Base-by-base conservation (phyloP, 2,113 vertebrate genomes). In the Polyodon spathula region DNA sequence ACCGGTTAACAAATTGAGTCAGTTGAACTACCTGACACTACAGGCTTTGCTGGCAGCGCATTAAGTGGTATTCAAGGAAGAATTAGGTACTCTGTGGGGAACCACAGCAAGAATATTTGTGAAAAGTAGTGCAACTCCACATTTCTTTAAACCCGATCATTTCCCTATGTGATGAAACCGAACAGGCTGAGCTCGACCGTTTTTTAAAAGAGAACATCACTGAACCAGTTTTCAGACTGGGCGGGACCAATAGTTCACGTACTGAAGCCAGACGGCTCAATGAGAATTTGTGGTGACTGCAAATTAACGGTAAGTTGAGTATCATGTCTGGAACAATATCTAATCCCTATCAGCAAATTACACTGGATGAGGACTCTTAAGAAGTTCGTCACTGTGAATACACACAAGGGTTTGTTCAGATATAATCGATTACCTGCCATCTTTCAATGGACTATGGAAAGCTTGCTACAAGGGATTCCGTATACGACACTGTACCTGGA, bases 241-340 rank as follows among this genome's bases (percentile, higher is more conserved):
- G 27, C 27, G 27, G 27, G 2, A 64, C 62, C 55, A 4, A 54
- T 65, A 14, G 66, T 66, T 2, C 63, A 17, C 4, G 37, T 65
- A 2, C 8, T 59, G 1, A 68, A 65, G 48, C 63, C 40, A 11
- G 54, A 71, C 40, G 27, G 9, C 5, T 38, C 56, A 6, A 43
- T 42, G 38, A 9, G 56, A 11, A 59, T 66, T 14, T 70, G 60
- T 14, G 46, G 58, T 44, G 59, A 71, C 12, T 68, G 66, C 43
- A 68, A 71, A 58, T 53, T 68, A 8, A 72, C 62, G 4, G 59
- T 72, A 4, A 71, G 65, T 6, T 14, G 10, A 43, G 59, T 69
- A 2, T 63, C 66, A 40, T 62, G 66, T 44, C 46, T 68, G 2
- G 61, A 64, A 41, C 56, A 69, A 14, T 69, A 69, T 53, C 71